Conservation (phyloP, 2,113 vertebrate genomes). For the Coreoperca whiteheadi region DNA sequence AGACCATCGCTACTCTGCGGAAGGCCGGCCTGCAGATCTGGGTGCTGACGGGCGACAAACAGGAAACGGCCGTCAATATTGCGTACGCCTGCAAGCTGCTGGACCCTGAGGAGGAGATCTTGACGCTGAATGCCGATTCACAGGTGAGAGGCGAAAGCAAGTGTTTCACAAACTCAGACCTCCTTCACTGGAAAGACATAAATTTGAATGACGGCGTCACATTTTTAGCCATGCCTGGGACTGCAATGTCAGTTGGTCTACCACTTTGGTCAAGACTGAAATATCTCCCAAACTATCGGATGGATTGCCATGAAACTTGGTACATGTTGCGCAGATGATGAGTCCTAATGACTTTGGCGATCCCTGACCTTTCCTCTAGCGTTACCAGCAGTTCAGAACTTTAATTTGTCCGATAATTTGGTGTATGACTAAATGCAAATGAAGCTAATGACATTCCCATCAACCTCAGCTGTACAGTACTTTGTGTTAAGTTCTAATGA, state of each 20-base stretch:
- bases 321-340: neutral
- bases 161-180: neutral
- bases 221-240: neutral
- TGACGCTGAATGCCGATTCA: slow-evolving; percentile 95
- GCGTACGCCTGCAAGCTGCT: slow-evolving; percentile 96
- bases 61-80: slow-evolving; percentile 97
- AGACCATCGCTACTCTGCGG: slow-evolving; percentile 91
- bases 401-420: neutral
- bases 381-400: neutral
- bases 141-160: slow-evolving; percentile 78
- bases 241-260: neutral
- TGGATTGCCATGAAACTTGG: neutral
- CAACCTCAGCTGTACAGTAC: too few relatives aligned
- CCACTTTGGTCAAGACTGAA: neutral
- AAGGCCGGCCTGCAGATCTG: slow-evolving; percentile 96
- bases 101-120: slow-evolving; percentile 93
- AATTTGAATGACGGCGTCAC: neutral
- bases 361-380: neutral
- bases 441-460: too few relatives aligned
- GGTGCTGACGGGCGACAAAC: slow-evolving; percentile 98
- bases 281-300: neutral
- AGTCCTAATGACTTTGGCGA: neutral
- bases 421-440: neutral
- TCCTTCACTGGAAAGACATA: neutral
- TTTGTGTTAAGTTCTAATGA: neutral